Base-by-base conservation (phyloP, 1,140 invertebrate species). In the Saxidomus purpurata region DNA sequence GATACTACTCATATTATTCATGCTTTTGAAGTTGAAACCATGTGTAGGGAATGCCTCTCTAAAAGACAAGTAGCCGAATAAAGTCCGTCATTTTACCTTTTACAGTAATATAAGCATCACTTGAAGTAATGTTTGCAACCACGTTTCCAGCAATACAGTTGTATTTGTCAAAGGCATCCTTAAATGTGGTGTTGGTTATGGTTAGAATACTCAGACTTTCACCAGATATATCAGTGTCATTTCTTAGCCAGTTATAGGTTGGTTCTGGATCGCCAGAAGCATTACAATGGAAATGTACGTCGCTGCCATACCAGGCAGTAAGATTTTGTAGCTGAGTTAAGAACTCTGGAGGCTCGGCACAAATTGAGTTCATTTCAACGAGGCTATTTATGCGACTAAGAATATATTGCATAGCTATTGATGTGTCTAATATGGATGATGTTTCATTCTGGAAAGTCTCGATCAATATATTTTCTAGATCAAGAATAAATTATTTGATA, bases 391-490 rank as follows among this genome's bases (percentile, higher is more conserved):
- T 38, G 15, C 52, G n/a, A 34, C 2, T 1, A n/a, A 85, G 8
- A 71, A 85, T 34, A 85, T 36, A 28, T 11, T 40, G 38, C 34
- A 59, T 38, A 13, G 59, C 38, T 19, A 34, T 36, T 40, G 43
- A 34, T 1, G 59, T 63, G 34, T 85, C 69, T 17, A 49, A 13
- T 31, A 76, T 76, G 0, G 83, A 43, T 11, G 38, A 36, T 25
- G 83, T 52, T 85, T 47, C 69, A 67, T 85, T 85, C 43, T 69
- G 49, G 74, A 74, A 52, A 6, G 59, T 19, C 49, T 36, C n/a
- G n/a, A n/a, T n/a, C n/a, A n/a, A n/a, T n/a, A n/a, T n/a, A n/a
- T n/a, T n/a, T n/a, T n/a, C n/a, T n/a, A n/a, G n/a, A n/a, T n/a
- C n/a, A n/a, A n/a, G n/a, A n/a, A n/a, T n/a, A n/a, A n/a, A n/a